Conservation (phyloP, 2,888 invertebrate genomes). For the Steinernema carpocapsae region DNA sequence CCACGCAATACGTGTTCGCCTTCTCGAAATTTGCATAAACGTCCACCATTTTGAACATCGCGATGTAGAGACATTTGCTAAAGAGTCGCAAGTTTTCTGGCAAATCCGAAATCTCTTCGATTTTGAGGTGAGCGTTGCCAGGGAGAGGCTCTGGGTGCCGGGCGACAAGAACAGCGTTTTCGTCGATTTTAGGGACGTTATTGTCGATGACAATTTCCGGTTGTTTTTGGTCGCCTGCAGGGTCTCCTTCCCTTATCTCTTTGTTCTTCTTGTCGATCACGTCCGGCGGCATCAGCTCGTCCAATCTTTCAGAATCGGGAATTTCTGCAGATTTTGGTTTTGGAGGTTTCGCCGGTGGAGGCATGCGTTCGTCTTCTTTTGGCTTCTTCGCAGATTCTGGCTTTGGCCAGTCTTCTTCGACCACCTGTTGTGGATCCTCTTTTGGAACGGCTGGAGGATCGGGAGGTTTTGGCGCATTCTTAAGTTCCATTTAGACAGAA, state of each 20-base stretch:
- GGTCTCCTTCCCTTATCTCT: not conserved
- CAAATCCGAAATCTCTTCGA: not conserved
- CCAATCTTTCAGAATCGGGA: not conserved
- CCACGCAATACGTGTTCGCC: not conserved
- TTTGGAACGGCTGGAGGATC: not conserved
- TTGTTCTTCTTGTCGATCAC: constrained; percentile 1
- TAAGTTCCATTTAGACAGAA: not conserved
- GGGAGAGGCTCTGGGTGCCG: constrained; percentile 4
- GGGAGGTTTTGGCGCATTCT: not conserved
- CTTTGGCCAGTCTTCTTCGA: not conserved
- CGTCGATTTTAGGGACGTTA: not conserved
- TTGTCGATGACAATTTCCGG: not conserved
- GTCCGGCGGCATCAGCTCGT: not conserved
- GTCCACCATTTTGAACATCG: not conserved
- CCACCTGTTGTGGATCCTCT: not conserved
- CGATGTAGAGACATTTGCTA: not conserved
- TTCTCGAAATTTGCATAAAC: not conserved
- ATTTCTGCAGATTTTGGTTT: not conserved
- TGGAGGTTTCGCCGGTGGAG: not conserved
- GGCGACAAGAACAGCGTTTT: not conserved
- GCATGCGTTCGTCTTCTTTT: not conserved
- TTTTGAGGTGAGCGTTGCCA: not conserved
- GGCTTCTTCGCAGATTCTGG: not conserved
- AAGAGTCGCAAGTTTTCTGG: not conserved
- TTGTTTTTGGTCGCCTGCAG: not conserved